These are phyloP conservation scores for Pseudolycoriella hygida DNA, from an alignment of 2,888 invertebrate species.

Conservation along the genomic window DNA sequence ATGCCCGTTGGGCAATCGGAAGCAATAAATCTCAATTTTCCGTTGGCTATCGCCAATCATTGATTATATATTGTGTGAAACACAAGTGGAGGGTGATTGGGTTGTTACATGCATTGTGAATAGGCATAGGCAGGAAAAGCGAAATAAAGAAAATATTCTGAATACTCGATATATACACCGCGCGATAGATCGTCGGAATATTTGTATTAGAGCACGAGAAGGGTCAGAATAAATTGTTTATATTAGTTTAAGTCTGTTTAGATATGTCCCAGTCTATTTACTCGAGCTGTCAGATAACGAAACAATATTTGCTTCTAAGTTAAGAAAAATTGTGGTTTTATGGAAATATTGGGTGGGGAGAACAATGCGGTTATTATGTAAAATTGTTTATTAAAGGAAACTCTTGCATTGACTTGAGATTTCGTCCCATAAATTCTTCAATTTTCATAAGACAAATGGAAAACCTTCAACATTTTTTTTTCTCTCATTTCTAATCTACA, in stretches of 20 bases:
- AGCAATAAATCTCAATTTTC: constrained; percentile 10
- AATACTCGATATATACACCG: no score
- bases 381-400: no score
- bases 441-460: no score
- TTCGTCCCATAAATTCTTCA: no score
- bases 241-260: constrained; percentile 6
- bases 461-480: not conserved
- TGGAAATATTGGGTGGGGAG: constrained; percentile 4
- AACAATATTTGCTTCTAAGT: constrained; percentile 8
- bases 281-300: constrained; percentile 8
- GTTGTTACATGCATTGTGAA: not conserved
- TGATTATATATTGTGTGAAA: constrained; percentile 8
- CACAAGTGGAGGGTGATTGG: constrained; percentile 6
- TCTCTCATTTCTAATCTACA: not conserved
- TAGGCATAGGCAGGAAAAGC: no score
- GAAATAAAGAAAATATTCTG: no score
- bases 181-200: not conserved
- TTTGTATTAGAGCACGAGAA: not conserved
- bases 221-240: constrained; percentile 5
- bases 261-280: constrained; percentile 6
- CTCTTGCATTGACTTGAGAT: no score
- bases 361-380: no score
- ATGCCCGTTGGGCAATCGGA: constrained; percentile 8
- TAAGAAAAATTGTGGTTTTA: constrained; percentile 8
- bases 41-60: constrained; percentile 6